phyloP scores from a whole-genome alignment of 1,140 invertebrate species.

The Geopemphigus sp. region DNA sequence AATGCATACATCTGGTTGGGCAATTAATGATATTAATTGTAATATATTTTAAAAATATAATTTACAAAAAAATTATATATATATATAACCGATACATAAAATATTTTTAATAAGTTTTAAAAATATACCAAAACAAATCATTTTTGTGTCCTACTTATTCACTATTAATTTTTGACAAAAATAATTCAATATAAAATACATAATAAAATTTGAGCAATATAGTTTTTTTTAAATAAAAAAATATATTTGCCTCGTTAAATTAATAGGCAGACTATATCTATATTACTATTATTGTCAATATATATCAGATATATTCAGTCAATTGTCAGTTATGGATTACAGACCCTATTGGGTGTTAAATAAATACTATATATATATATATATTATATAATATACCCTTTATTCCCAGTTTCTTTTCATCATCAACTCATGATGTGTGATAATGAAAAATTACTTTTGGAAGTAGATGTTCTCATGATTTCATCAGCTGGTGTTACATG shows the following conservation, averaged over 20 bases:
- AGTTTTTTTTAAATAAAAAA: not conserved
- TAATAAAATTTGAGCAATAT: not conserved
- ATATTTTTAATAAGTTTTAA: too few relatives aligned
- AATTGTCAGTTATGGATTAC: constrained; percentile 31
- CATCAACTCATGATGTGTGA: constrained; percentile 37
- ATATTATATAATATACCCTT: not conserved
- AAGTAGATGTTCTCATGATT: constrained; percentile 44
- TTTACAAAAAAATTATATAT: too few relatives aligned
- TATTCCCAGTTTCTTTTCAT: not conserved
- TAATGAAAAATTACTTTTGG: constrained; percentile 36
- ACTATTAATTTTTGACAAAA: not conserved
- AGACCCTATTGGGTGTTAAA: constrained; percentile 28
- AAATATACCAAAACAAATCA: too few relatives aligned
- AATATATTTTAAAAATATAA: too few relatives aligned
- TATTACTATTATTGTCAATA: not conserved
- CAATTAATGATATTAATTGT: too few relatives aligned
- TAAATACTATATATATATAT: constrained; percentile 29
- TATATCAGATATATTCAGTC: constrained; percentile 22
- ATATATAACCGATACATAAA: too few relatives aligned
- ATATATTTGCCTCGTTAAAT: not conserved
- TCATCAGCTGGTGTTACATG: constrained; percentile 26
- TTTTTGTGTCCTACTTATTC: not conserved
- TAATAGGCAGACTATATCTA: not conserved
- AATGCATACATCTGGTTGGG: too few relatives aligned
- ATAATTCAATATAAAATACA: not conserved